A percentile compares a stretch with the other conserved stretches of the same genome.
These are phyloP conservation scores for Idaea biselata DNA, from an alignment of 2,888 invertebrate species.

Conservation along the genomic window DNA sequence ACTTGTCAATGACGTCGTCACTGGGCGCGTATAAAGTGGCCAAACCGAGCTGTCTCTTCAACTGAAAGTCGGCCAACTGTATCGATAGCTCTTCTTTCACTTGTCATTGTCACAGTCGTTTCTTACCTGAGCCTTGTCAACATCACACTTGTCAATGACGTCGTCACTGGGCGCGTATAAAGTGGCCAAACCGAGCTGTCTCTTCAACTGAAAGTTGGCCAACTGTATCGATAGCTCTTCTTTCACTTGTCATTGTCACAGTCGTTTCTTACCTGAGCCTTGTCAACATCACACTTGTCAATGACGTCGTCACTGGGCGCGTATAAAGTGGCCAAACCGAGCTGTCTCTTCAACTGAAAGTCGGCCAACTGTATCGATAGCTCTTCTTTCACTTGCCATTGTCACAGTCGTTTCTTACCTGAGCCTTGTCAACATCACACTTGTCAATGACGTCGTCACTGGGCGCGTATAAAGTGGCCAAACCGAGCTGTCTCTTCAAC, in stretches of 20 bases:
- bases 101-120: too few species aligned
- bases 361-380: slow-evolving; percentile 89
- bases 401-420: slow-evolving; percentile 29
- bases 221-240: too few species aligned
- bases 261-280: slow-evolving; percentile 45
- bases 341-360: slow-evolving; percentile 93
- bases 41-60: slow-evolving; percentile 89
- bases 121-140: slow-evolving; percentile 77
- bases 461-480: slow-evolving; percentile 94
- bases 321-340: slow-evolving; percentile 93
- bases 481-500: slow-evolving; percentile 92
- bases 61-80: too few species aligned
- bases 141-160: slow-evolving; percentile 88
- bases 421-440: slow-evolving; percentile 85
- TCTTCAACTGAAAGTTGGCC: slow-evolving; percentile 53
- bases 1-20: slow-evolving; percentile 88
- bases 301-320: slow-evolving; percentile 91
- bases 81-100: slow-evolving; percentile 80
- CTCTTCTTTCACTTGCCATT: slow-evolving; percentile 83
- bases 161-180: slow-evolving; percentile 94
- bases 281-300: slow-evolving; percentile 88
- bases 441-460: slow-evolving; percentile 89
- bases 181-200: slow-evolving; percentile 93
- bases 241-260: too few species aligned
- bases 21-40: slow-evolving; percentile 94